Conservation (phyloP, 1,140 invertebrate species). For the Stegodyphus mimosarum region DNA sequence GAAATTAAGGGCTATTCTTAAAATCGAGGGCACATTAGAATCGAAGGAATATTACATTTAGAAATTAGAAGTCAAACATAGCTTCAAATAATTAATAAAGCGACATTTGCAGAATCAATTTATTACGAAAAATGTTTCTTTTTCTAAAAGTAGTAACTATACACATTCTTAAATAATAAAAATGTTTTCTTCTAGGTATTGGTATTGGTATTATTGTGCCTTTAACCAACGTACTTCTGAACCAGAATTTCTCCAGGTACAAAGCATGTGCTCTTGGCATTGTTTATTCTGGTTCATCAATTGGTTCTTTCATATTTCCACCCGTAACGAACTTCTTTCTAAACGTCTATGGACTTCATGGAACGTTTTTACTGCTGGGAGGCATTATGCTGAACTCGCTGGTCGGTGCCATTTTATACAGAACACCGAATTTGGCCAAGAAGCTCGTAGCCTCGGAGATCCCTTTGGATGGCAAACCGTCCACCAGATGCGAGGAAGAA, state of each 20-base stretch:
- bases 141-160: no score
- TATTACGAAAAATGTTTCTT: no score
- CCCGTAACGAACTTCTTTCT: constrained; percentile 64
- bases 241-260: constrained; percentile 65
- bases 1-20: no score
- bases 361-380: constrained; percentile 77
- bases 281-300: constrained; percentile 66
- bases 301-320: constrained; percentile 67
- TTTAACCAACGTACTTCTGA: constrained; percentile 66
- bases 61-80: no score
- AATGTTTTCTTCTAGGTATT: constrained; percentile 64
- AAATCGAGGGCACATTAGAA: no score
- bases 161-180: no score
- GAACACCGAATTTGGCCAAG: constrained; percentile 69
- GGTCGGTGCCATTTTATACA: constrained; percentile 80
- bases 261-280: constrained; percentile 66
- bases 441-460: no score
- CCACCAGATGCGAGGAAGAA: no score
- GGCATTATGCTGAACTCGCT: constrained; percentile 84
- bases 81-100: no score
- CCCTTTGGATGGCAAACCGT: no score
- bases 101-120: no score
- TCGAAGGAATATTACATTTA: no score
- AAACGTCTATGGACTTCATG: constrained; percentile 61
- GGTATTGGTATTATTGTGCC: constrained; percentile 66